Evolutionary conservation across 2,888 invertebrate species (phyloP), one percentile per base, ranked within the genome.

Genomic region (Hyposoter dolosus): DNA sequence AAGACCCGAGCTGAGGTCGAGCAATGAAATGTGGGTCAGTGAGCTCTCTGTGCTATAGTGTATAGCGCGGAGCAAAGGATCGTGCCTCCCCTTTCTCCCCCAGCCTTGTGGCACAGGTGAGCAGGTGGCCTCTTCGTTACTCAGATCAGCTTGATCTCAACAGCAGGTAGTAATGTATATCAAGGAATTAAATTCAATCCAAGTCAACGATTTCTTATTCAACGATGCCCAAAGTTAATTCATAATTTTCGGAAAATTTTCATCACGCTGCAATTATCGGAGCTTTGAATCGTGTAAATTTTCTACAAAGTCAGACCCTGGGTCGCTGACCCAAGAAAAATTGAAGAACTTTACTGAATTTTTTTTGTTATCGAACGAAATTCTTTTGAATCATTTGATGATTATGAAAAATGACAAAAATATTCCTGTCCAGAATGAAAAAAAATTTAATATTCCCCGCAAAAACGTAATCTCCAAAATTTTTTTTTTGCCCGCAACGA

Each of bases 11-110:
- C 69, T 84, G 86, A 86, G 86, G 84, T 86, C 86, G 68, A 77
- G 68, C 82, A 56, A 74, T 71, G 69, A 81, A 78, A 86, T 84
- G 86, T 86, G 74, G 86, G 86, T 86, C 83, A 86, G 81, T n/a
- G 76, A 69, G 78, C 78, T 72, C 72, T 47, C 45, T 32, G 45
- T 32, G 45, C 66, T 76, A 63, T 40, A 40, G 40, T 40, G 68
- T 60, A 50, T 68, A 68, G 56, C 77, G 56, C 80, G 76, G 72
- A 71, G 47, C 81, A 43, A 81, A 63, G 63, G 77, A 83, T 86
- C 83, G 81, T 66, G 77, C 50, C 53, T 84, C 82, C 74, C 75
- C 53, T 53, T 68, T 53, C 53, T 43, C 72, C 28, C 72, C 5
- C 43, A 63, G 32, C 83, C 65, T 75, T 76, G 86, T 65, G 68